These are phyloP conservation scores for Scophthalmus maximus DNA, from an alignment of 2,113 vertebrate genomes.

Conservation along the genomic window DNA sequence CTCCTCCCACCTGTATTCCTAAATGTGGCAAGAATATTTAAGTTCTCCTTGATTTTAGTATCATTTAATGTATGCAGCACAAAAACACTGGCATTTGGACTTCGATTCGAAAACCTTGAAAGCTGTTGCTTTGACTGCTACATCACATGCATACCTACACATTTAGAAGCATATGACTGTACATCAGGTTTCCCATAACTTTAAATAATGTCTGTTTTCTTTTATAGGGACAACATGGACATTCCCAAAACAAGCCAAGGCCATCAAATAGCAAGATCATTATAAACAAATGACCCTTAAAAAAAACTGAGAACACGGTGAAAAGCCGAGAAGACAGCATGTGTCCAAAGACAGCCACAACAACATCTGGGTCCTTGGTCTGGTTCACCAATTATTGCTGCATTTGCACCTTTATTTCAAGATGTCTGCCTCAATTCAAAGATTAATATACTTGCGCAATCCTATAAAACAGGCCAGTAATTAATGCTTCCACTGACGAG, in stretches of 20 bases:
- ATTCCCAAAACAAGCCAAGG: constrained; percentile 71
- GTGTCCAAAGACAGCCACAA: constrained; percentile 58
- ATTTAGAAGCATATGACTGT: neutral
- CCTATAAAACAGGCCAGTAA: too few relatives aligned
- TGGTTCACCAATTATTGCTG: constrained; percentile 22
- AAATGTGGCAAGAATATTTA: neutral
- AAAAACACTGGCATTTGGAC: too few relatives aligned
- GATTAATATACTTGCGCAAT: neutral
- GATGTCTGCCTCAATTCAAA: constrained; percentile 3
- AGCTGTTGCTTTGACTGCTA: neutral
- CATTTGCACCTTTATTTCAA: constrained; percentile 36
- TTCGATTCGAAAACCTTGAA: constrained; percentile 1
- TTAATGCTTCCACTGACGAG: too few relatives aligned
- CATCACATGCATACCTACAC: neutral
- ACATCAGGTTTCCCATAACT: constrained; percentile 14
- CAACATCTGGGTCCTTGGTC: constrained; percentile 61
- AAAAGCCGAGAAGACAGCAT: constrained; percentile 17
- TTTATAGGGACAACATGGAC: constrained; percentile 1
- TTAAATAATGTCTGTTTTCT: constrained; percentile 8
- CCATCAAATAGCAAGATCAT: constrained; percentile 19
- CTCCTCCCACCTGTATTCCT: too few relatives aligned
- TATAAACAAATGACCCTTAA: constrained; percentile 19
- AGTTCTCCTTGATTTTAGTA: neutral
- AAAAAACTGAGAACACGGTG: constrained; percentile 22
- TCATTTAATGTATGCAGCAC: neutral